Base-by-base conservation (phyloP, 1,140 invertebrate species). In the Globodera ellingtonae region DNA sequence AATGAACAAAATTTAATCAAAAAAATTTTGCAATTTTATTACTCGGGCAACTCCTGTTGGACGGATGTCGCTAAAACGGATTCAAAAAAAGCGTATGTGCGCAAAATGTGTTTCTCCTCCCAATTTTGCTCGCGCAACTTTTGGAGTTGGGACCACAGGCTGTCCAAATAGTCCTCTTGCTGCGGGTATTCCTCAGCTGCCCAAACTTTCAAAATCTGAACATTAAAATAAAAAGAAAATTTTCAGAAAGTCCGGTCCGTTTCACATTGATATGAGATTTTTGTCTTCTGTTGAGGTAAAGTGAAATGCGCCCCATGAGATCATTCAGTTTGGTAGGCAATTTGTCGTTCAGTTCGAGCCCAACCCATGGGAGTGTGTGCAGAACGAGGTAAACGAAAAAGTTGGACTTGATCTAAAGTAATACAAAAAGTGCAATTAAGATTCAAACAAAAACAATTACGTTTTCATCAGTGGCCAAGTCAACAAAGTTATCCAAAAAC, bases 81-180 rank as follows among this genome's bases (percentile, higher is more conserved):
- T 89, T 98, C 96, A 91, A 99, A 99, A 0, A 95, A 94, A 18
- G 97, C 91, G 89, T 99, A 99, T 0, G 96, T 96, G 48, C 97
- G 92, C 4, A 93, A 92, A 88, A 99, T 97, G 89, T 98, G 96
- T 88, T 96, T 96, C 89, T 99, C 97, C 52, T 94, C 93, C 97
- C 97, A 99, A 89, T 96, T 96, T 87, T 97, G 95, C 85, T 94
- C 93, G 62, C 94, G 92, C 18, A 99, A 90, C 88, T 98, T 97
- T 80, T 94, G 92, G 52, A 97, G 93, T 91, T 99, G 97, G 6
- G 94, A 94, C 96, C 96, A 98, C 0, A 99, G 91, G 87, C 96
- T 98, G 88, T 99, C 97, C 76, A 99, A 91, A 90, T 99, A 98
- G 91, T 99, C 97, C 91, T 99, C 97, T 90, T 99, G 97, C 0